These are phyloP conservation scores for Tiliacea aurago DNA, from an alignment of 2,888 invertebrate species.

Conservation along the genomic window DNA sequence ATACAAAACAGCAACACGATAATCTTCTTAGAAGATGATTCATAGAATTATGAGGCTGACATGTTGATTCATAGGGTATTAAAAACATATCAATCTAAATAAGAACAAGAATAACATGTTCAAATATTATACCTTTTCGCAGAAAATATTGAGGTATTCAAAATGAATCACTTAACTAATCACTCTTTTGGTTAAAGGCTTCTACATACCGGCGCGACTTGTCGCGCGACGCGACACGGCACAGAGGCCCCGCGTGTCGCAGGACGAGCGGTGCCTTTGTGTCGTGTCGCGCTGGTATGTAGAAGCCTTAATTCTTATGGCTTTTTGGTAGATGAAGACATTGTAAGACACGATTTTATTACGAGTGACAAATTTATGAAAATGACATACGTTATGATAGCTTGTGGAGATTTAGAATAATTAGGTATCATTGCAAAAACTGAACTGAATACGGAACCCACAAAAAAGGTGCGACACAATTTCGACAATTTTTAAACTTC, in stretches of 20 bases:
- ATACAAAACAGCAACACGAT: slow-evolving; percentile 9
- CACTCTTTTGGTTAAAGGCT: neutral
- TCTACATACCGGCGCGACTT: too few relatives aligned
- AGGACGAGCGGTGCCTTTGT: too few relatives aligned
- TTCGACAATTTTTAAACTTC: slow-evolving; percentile 42
- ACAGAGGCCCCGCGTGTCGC: too few relatives aligned
- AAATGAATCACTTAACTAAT: slow-evolving; percentile 22
- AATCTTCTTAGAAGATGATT: slow-evolving; percentile 18
- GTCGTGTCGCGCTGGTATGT: too few relatives aligned
- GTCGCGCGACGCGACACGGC: too few relatives aligned
- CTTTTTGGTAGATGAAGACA: neutral
- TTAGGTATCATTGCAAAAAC: neutral
- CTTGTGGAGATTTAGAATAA: neutral
- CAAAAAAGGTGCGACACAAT: neutral
- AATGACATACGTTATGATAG: neutral
- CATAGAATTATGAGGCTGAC: slow-evolving; percentile 26
- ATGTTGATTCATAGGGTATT: slow-evolving; percentile 49
- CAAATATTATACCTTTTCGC: neutral
- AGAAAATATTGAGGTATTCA: slow-evolving; percentile 8
- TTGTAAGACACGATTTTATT: neutral
- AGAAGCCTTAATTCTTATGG: neutral
- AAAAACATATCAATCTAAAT: slow-evolving; percentile 43
- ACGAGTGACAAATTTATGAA: neutral
- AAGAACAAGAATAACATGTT: neutral
- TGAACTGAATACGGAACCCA: slow-evolving; percentile 34